Base-by-base conservation (phyloP, 2,797 vertebrate species). In the Xenopus petersii region DNA sequence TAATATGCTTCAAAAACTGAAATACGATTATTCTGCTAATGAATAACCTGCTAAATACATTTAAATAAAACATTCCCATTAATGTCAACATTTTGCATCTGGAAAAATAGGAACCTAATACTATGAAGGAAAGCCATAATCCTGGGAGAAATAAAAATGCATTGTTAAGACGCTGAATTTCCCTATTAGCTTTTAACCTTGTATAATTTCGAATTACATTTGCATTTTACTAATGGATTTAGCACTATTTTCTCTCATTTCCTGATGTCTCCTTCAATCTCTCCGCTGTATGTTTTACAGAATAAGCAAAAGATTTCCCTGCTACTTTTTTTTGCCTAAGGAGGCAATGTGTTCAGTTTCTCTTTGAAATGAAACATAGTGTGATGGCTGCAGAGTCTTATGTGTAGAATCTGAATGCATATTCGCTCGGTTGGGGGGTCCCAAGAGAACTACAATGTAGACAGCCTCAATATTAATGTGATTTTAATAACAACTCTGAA, bases 231-330 rank as follows among this genome's bases (percentile, higher is more conserved):
- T 89, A 91, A 89, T 87, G 87, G 86, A 87, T 90, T 91, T 91
- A 92, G 85, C 86, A 89, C 73, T 74, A 84, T 88, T 88, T 86
- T 64, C 74, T 84, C 77, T 84, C 81, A 87, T 89, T 89, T 91
- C 82, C 84, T 90, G 70, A 67, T 82, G 84, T 84, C 86, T 86
- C 48, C 74, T 86, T 82, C 84, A 89, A 81, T 89, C 83, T 80
- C 36, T 77, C 64, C 21, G 64, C 65, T 82, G 84, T 69, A 26
- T 54, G 73, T 79, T 85, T 81, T 77, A 73, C 0, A 71, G 70
- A 54, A 74, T 26, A 82, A 26, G 46, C 64, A 0, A 55, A 54
- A 70, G 36, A 75, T 84, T 84, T 67, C 79, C 83, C 81, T 75
- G 24, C 67, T 17, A 26, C 16, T 66, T 55, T 61, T 42, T 24